Conservation (phyloP, 2,113 vertebrate species). For the Onychorhynchus coronatus region DNA sequence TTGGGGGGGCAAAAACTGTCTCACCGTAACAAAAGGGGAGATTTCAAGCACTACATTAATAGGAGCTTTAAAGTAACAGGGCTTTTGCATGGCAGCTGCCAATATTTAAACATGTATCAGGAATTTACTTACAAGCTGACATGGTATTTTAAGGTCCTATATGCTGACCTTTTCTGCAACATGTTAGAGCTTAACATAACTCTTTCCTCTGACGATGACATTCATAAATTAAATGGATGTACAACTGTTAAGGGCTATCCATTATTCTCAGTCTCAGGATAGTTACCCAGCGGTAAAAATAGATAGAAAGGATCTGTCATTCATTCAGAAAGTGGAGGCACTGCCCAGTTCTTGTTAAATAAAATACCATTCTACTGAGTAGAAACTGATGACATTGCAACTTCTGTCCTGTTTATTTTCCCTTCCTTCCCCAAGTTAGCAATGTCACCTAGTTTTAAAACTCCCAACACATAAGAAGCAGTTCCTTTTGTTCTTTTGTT, state of each 20-base stretch:
- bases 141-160: background rate
- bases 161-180: slow-evolving; percentile 7
- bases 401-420: background rate
- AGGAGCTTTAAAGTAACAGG: background rate
- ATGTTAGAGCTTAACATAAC: background rate
- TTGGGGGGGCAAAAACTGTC: background rate
- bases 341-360: background rate
- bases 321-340: slow-evolving; percentile 5
- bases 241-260: background rate
- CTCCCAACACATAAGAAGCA: background rate
- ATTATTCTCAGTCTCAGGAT: background rate
- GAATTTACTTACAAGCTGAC: slow-evolving; percentile 6
- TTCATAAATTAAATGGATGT: background rate
- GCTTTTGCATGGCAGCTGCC: background rate
- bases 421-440: background rate
- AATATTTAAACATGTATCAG: background rate
- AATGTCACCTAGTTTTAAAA: background rate
- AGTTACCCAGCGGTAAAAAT: slow-evolving; percentile 27
- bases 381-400: slow-evolving; percentile 4
- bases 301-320: background rate
- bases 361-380: background rate
- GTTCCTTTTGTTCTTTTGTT: slow-evolving; percentile 4
- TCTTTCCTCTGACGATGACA: background rate
- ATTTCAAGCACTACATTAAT: background rate
- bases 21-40: background rate